Percentiles rank a stretch among this genome's conserved stretches.
These are phyloP conservation scores for Meliscaeva auricollis DNA, from an alignment of 2,888 invertebrate species.

Conservation along the genomic window DNA sequence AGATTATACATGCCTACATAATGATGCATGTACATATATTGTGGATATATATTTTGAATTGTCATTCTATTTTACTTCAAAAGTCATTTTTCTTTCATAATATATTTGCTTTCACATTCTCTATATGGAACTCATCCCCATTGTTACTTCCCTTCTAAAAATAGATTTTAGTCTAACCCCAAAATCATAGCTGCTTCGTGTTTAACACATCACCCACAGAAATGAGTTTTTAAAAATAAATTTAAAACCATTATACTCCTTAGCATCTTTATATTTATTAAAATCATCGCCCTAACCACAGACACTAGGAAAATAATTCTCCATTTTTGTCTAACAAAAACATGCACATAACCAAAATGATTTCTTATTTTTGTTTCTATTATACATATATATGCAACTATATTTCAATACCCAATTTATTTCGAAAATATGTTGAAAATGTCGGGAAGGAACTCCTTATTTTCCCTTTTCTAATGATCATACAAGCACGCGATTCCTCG, in stretches of 20 bases:
- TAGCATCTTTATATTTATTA: conserved; percentile 1
- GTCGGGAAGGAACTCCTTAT: conserved; percentile 34
- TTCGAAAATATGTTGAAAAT: conserved; percentile 10
- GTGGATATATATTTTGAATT: too few relatives aligned
- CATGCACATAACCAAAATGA: conserved; percentile 1
- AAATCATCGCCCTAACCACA: conserved; percentile 69
- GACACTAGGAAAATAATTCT: conserved; percentile 42
- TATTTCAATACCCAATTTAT: conserved; percentile 21
- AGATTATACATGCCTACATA: too few relatives aligned
- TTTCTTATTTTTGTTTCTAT: not conserved
- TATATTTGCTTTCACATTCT: too few relatives aligned
- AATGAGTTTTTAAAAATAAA: conserved; percentile 48
- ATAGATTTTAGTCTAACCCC: conserved; percentile 34
- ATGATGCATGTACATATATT: too few relatives aligned
- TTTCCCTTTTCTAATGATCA: conserved; percentile 43
- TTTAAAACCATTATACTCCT: not conserved
- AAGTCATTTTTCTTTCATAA: too few relatives aligned
- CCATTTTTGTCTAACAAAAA: conserved; percentile 13
- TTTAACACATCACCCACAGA: conserved; percentile 63
- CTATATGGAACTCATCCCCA: conserved; percentile 5
- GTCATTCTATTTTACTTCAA: too few relatives aligned
- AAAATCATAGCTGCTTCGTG: conserved; percentile 25
- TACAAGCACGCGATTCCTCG: conserved; percentile 53
- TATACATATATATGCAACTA: not conserved
- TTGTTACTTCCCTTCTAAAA: conserved; percentile 4